phyloP scores from a whole-genome alignment of 2,113 vertebrate species.

The Scatophagus argus region DNA sequence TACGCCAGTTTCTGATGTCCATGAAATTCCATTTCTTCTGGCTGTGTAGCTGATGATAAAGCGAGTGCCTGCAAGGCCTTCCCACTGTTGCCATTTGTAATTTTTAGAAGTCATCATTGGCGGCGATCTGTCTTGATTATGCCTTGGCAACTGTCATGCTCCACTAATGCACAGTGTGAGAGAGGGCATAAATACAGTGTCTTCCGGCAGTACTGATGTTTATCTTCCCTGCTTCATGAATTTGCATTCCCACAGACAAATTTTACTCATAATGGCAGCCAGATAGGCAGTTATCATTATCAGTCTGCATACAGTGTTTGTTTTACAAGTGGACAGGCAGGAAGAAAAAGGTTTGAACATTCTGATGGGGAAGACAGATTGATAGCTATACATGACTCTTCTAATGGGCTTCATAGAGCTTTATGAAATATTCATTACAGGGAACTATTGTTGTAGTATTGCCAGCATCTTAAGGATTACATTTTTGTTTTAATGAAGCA shows the following conservation, averaged over 20 bases:
- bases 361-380: constrained; percentile 72
- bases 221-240: constrained; percentile 75
- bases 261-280: constrained; percentile 75
- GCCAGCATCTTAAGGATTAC: constrained; percentile 59
- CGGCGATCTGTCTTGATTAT: constrained; percentile 83
- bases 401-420: constrained; percentile 71
- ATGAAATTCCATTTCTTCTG: constrained; percentile 66
- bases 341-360: constrained; percentile 69
- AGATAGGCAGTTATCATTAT: constrained; percentile 61
- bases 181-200: constrained; percentile 73
- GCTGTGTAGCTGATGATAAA: constrained; percentile 69
- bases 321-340: constrained; percentile 75
- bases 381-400: constrained; percentile 64
- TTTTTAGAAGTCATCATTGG: constrained; percentile 79
- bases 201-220: constrained; percentile 72
- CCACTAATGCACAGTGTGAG: constrained; percentile 75
- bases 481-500: constrained; percentile 64
- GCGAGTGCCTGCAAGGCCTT: constrained; percentile 69
- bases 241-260: constrained; percentile 78
- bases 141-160: constrained; percentile 78
- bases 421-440: constrained; percentile 78
- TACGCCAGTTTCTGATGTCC: constrained; percentile 60
- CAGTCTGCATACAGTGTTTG: constrained; percentile 72
- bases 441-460: constrained; percentile 72
- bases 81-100: constrained; percentile 79